Conservation (phyloP, 2,113 vertebrate species). For the Blennius ocellaris region DNA sequence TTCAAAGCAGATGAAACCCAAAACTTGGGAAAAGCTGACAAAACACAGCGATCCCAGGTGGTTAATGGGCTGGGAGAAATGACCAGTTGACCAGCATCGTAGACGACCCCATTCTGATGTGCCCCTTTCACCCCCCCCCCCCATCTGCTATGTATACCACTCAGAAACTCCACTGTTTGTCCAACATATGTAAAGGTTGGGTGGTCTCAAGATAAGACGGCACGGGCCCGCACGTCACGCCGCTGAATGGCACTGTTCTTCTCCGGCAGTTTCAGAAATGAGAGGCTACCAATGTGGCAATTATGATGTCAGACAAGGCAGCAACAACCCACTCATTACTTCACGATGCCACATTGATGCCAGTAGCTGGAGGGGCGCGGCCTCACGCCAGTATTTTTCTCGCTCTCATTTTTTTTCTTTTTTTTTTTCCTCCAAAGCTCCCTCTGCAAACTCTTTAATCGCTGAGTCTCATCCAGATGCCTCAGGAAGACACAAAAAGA, state of each 20-base stretch:
- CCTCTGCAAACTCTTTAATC: constrained; percentile 31
- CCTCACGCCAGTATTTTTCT: neutral
- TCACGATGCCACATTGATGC: constrained; percentile 33
- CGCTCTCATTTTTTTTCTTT: constrained; percentile 10
- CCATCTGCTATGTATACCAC: constrained; percentile 87
- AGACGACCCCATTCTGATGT: constrained; percentile 72
- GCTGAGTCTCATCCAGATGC: constrained; percentile 10
- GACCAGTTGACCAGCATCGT: constrained; percentile 84
- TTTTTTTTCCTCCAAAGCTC: constrained; percentile 43
- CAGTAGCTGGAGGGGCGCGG: neutral
- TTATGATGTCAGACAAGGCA: constrained; percentile 15
- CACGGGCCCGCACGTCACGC: constrained; percentile 52
- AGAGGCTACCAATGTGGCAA: neutral
- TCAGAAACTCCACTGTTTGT: constrained; percentile 78
- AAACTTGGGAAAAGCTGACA: constrained; percentile 82
- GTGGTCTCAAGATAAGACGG: constrained; percentile 81
- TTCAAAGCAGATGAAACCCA: constrained; percentile 84
- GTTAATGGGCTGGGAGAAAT: constrained; percentile 83
- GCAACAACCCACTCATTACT: constrained; percentile 17
- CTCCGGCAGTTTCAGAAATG: constrained; percentile 19
- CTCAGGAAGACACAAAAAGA: constrained; percentile 53
- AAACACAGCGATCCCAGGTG: constrained; percentile 85
- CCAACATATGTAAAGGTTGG: constrained; percentile 77
- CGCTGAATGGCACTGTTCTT: constrained; percentile 61
- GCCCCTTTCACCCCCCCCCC: constrained; percentile 55